Percentiles rank a stretch among this genome's conserved stretches.
phyloP scores from a whole-genome alignment of 2,888 invertebrate species.

The Neria commutata region DNA sequence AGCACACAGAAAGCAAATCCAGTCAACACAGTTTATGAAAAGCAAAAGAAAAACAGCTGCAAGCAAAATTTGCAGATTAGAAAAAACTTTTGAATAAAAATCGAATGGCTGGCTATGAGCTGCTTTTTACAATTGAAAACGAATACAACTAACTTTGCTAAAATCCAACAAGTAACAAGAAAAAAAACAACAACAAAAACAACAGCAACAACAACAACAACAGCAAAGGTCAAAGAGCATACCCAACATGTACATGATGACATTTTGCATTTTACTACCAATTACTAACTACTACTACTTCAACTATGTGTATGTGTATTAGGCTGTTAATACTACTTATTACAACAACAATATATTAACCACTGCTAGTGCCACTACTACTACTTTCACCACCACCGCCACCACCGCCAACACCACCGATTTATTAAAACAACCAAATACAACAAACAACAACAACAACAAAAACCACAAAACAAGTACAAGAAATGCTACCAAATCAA shows the following conservation, averaged over 20 bases:
- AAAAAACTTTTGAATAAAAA: too few species aligned
- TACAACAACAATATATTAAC: too few species aligned
- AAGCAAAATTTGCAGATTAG: constrained; percentile 13
- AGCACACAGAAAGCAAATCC: constrained; percentile 35
- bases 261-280: too few species aligned
- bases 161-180: constrained; percentile 32
- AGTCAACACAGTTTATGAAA: constrained; percentile 35
- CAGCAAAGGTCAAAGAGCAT: neutral
- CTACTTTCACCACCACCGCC: too few species aligned
- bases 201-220: constrained; percentile 9
- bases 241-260: neutral
- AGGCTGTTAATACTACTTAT: too few species aligned
- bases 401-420: too few species aligned
- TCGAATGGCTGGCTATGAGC: too few species aligned
- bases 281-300: constrained; percentile 24
- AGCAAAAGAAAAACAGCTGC: constrained; percentile 25
- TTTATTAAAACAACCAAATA: constrained; percentile 19
- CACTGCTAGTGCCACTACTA: too few species aligned
- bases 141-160: too few species aligned
- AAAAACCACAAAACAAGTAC: too few species aligned
- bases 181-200: constrained; percentile 12
- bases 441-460: constrained; percentile 13
- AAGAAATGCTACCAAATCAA: too few species aligned
- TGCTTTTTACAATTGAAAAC: too few species aligned
- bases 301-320: constrained; percentile 42